These are phyloP conservation scores for Buteo buteo DNA, from an alignment of 2,113 vertebrate genomes.

Conservation along the genomic window DNA sequence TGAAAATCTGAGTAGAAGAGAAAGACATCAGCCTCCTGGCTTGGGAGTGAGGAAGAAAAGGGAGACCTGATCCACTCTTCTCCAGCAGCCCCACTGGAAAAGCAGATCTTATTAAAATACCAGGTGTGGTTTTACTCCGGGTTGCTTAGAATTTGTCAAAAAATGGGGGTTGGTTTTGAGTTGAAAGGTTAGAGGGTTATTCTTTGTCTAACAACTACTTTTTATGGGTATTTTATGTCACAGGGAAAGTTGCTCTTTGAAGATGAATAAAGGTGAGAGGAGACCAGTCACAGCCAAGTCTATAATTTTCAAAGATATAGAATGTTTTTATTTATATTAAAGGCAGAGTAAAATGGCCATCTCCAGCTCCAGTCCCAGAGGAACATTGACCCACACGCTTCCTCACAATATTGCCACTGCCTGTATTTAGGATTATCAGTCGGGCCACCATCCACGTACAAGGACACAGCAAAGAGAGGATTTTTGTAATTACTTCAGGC, in stretches of 20 bases:
- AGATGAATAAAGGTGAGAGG: not conserved
- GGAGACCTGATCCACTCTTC: not conserved
- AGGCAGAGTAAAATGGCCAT: not conserved
- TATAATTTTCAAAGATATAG: not conserved
- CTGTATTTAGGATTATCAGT: not conserved
- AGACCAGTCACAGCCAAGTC: not conserved
- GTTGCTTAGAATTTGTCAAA: not conserved
- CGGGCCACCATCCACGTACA: not conserved
- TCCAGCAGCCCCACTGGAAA: not conserved
- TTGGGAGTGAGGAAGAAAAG: not conserved
- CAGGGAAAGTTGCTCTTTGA: not conserved
- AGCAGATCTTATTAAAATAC: not conserved
- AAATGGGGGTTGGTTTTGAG: not conserved
- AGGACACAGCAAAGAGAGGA: not conserved
- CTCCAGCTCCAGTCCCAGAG: not conserved
- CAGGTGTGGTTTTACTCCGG: not conserved
- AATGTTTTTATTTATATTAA: not conserved
- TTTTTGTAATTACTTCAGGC: not conserved
- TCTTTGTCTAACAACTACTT: not conserved
- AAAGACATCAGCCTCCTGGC: not conserved
- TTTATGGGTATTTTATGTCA: not conserved
- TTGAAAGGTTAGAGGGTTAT: not conserved
- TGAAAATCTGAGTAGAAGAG: conserved; percentile 78
- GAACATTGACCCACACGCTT: not conserved
- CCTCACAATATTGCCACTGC: not conserved